Percentiles rank a stretch among this genome's conserved stretches.
These are phyloP conservation scores for Drosophila tripunctata DNA, from an alignment of 2,888 invertebrate species.

Conservation along the genomic window DNA sequence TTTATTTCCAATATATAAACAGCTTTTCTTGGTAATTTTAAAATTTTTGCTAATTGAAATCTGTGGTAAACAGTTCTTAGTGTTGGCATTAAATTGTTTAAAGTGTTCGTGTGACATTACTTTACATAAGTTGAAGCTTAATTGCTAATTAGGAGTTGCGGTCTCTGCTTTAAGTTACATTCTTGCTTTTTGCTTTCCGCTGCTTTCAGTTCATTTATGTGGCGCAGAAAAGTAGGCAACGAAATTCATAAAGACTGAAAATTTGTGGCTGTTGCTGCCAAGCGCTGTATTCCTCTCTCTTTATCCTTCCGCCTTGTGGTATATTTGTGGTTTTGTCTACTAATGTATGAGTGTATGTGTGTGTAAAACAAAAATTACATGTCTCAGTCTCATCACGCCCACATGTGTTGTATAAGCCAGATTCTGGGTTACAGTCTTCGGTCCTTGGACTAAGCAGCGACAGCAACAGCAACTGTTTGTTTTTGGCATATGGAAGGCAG, in stretches of 20 bases:
- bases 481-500: slow-evolving; percentile 71
- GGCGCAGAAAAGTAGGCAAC: slow-evolving; percentile 38
- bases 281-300: slow-evolving; percentile 14
- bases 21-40: no score
- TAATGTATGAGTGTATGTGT: slow-evolving; percentile 4
- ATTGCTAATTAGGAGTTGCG: slow-evolving; percentile 12
- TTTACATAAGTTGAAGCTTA: not conserved
- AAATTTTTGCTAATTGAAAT: not conserved
- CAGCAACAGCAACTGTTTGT: slow-evolving; percentile 59
- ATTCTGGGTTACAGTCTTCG: slow-evolving; percentile 5
- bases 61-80: no score
- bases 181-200: not conserved
- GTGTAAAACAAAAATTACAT: slow-evolving; percentile 45
- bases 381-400: slow-evolving; percentile 41
- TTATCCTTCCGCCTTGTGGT: slow-evolving; percentile 61
- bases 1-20: no score
- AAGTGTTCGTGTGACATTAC: not conserved
- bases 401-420: slow-evolving; percentile 28
- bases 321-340: slow-evolving; percentile 40
- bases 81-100: not conserved
- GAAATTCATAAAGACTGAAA: slow-evolving; percentile 36
- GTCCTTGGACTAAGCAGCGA: slow-evolving; percentile 4
- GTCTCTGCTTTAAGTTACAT: slow-evolving; percentile 14
- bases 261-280: slow-evolving; percentile 26
- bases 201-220: slow-evolving; percentile 3